These are phyloP conservation scores for Microtus ochrogaster DNA, from an alignment of 2,113 vertebrate species.

Conservation along the genomic window DNA sequence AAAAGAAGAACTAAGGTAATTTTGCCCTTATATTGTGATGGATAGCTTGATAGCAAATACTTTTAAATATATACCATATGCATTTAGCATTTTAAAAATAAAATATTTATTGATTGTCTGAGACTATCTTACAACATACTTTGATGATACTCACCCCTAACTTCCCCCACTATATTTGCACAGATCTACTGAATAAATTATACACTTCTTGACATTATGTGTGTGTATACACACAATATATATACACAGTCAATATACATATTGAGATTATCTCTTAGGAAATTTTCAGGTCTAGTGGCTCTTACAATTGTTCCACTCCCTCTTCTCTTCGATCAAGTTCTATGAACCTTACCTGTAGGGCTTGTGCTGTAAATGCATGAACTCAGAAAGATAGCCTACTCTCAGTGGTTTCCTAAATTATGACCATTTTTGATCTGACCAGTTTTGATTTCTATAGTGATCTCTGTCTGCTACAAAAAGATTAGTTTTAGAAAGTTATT, in stretches of 20 bases:
- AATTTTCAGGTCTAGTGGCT: background rate
- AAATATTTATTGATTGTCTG: background rate
- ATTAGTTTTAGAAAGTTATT: background rate
- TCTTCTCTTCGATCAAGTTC: background rate
- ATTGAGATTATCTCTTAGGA: background rate
- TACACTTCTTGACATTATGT: background rate
- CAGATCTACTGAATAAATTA: accelerated
- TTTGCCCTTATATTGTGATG: background rate
- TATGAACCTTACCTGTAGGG: background rate
- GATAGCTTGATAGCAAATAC: background rate
- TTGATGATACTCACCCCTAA: background rate
- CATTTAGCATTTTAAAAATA: background rate
- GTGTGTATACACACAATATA: too few relatives aligned
- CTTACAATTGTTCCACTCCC: background rate
- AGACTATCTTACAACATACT: background rate
- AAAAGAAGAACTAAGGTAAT: background rate
- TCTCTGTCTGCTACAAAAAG: background rate
- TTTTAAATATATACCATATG: background rate
- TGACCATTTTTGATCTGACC: too few relatives aligned
- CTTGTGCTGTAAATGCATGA: background rate
- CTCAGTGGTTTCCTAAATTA: background rate
- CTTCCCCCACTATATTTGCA: background rate
- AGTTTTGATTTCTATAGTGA: background rate
- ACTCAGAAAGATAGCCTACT: background rate
- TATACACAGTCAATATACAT: too few relatives aligned